phyloP scores from a whole-genome alignment of 2,797 vertebrate species.

The Peromyscus melanophrys region DNA sequence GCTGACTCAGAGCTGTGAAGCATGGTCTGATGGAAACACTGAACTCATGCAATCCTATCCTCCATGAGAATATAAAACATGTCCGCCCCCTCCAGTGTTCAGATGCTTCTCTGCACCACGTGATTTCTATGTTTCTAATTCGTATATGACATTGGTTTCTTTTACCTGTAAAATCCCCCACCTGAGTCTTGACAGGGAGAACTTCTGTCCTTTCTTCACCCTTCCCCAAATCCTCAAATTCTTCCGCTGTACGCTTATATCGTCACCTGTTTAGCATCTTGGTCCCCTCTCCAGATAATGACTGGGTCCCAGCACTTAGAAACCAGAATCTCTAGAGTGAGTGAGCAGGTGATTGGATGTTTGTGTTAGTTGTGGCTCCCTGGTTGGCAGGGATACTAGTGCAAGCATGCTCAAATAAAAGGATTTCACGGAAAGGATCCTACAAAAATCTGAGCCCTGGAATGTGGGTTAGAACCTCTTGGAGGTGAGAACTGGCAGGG shows the following conservation, averaged over 20 bases:
- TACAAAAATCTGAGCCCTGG: neutral
- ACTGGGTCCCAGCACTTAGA: neutral
- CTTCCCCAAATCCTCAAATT: neutral
- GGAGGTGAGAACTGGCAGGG: neutral
- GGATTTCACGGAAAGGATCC: neutral
- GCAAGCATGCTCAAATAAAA: neutral
- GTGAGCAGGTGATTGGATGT: neutral
- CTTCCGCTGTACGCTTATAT: neutral
- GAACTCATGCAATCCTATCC: neutral
- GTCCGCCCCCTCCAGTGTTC: slow-evolving; percentile 71
- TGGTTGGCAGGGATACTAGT: neutral
- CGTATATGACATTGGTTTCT: neutral
- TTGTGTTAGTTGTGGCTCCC: neutral
- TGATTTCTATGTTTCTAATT: neutral
- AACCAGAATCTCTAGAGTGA: neutral
- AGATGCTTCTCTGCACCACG: slow-evolving; percentile 28
- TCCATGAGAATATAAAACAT: neutral
- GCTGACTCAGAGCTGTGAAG: neutral
- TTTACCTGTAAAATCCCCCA: neutral
- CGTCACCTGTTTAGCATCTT: neutral
- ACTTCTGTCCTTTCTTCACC: neutral
- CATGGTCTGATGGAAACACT: neutral
- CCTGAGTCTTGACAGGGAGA: neutral
- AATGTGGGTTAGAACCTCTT: neutral
- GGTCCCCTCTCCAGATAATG: neutral